Percentiles rank a stretch among this genome's conserved stretches.
Conservation (phyloP, 2,113 vertebrate species). For the Sinocyclocheilus maitianheensis region DNA sequence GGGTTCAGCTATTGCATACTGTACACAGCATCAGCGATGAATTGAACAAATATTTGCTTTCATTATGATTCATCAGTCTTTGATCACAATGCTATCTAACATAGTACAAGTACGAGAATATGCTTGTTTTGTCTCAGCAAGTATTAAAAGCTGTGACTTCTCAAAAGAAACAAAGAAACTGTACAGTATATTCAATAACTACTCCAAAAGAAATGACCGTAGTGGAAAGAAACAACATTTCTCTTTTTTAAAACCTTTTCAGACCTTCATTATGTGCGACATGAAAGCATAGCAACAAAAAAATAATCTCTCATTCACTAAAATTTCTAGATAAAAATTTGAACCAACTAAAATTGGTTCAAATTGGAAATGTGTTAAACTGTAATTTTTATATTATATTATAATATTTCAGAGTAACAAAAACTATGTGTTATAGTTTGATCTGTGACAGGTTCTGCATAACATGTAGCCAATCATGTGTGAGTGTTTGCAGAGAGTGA, state of each 20-base stretch:
- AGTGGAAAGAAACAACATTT: neutral
- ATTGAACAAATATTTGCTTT: neutral
- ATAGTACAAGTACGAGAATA: no score
- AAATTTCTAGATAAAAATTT: neutral
- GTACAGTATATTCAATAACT: neutral
- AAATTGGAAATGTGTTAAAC: neutral
- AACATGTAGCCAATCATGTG: no score
- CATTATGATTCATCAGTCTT: neutral
- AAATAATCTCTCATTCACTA: neutral
- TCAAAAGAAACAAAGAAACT: neutral
- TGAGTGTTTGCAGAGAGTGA: neutral
- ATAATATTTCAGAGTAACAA: no score
- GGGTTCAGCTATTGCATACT: neutral
- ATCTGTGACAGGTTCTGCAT: no score
- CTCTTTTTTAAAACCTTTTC: neutral
- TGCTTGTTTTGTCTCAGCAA: neutral
- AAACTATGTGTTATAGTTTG: no score
- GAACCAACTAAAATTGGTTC: neutral
- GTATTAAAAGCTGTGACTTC: neutral
- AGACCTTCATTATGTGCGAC: neutral
- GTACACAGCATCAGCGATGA: neutral
- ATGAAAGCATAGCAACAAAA: neutral
- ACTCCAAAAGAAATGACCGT: neutral
- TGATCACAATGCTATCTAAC: neutral
- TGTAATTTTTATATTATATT: neutral